phyloP scores from a whole-genome alignment of 2,113 vertebrate genomes.

The Pelusios castaneus region DNA sequence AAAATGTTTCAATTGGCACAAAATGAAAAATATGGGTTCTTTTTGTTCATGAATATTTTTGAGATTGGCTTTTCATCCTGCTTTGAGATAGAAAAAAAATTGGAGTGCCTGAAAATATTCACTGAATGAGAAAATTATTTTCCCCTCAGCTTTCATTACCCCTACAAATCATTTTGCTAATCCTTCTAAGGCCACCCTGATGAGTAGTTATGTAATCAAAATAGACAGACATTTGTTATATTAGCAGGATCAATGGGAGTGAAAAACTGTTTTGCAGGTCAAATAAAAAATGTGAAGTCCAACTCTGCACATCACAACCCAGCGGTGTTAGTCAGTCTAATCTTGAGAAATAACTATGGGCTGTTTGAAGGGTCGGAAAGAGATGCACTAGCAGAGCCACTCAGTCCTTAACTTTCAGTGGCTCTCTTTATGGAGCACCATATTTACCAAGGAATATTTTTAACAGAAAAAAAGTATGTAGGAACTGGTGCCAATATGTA shows the following conservation, averaged over 20 bases:
- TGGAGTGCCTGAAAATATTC: neutral
- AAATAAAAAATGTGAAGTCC: neutral
- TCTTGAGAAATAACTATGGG: neutral
- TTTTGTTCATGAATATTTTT: too few species aligned
- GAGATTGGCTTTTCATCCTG: neutral
- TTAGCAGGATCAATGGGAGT: neutral
- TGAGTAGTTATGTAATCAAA: neutral
- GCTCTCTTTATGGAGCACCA: neutral
- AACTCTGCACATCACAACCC: neutral
- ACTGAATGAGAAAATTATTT: neutral
- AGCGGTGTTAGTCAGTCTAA: neutral
- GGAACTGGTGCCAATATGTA: neutral
- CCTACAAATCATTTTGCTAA: neutral
- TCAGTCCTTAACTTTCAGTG: neutral
- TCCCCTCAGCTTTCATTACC: neutral
- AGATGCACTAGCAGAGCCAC: neutral
- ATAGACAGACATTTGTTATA: neutral
- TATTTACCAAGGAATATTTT: neutral
- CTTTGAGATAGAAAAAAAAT: neutral
- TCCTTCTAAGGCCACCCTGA: neutral
- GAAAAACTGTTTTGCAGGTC: neutral
- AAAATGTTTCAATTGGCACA: too few species aligned
- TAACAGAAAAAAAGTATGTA: slow-evolving; percentile 4
- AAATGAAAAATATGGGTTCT: too few species aligned
- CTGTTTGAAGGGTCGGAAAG: neutral